phyloP scores from a whole-genome alignment of 92 coral and sea anemone genomes.

The Micromussa lordhowensis region DNA sequence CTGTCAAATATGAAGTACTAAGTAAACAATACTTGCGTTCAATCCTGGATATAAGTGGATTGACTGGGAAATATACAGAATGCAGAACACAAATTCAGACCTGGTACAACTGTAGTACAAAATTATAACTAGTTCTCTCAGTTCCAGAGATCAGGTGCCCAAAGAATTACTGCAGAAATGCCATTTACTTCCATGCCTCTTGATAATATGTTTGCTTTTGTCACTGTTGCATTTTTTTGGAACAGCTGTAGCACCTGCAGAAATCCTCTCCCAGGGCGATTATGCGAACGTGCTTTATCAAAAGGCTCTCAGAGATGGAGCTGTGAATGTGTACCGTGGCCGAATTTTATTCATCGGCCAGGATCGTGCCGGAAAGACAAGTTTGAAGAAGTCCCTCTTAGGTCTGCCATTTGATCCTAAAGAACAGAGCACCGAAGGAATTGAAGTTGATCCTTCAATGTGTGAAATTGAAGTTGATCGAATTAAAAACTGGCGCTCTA shows the following conservation, averaged over 20 bases:
- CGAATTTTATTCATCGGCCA: neutral
- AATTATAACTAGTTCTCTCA: no score
- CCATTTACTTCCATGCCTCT: no score
- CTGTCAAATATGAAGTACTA: no score
- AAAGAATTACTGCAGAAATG: no score
- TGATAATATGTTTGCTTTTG: no score
- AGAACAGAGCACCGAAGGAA: neutral
- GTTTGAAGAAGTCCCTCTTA: neutral
- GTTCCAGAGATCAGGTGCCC: no score
- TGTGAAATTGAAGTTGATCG: neutral
- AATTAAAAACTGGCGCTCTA: neutral
- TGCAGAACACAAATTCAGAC: no score
- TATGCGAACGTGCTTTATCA: neutral
- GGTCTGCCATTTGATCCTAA: neutral
- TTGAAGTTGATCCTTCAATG: neutral
- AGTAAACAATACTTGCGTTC: no score
- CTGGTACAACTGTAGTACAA: no score
- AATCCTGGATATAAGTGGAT: no score
- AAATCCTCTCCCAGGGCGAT: neutral
- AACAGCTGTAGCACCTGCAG: neutral
- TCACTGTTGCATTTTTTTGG: no score
- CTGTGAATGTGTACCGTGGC: neutral
- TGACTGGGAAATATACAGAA: no score
- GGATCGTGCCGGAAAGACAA: slow-evolving; percentile 1
- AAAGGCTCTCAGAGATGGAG: neutral